Percentiles rank a stretch among this genome's conserved stretches.
Conservation (phyloP, 2,797 vertebrate genomes). For the Knipowitschia caucasica region DNA sequence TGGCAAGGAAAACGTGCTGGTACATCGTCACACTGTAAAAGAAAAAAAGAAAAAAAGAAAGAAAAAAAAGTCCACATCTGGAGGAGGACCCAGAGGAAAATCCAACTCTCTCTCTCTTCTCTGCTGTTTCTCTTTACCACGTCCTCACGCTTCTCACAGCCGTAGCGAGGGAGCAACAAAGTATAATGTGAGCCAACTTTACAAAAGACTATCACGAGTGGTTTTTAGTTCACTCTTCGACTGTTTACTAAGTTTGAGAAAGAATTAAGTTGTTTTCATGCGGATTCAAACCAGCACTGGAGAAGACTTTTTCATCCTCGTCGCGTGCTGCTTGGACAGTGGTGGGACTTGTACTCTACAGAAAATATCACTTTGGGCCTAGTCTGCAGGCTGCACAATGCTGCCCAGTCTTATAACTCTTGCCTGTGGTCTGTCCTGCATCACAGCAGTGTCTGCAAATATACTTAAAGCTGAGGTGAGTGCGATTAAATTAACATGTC, state of each 20-base stretch:
- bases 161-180: slow-evolving; percentile 27
- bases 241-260: background rate
- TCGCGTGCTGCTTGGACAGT: slow-evolving; percentile 12
- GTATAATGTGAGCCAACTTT: slow-evolving; percentile 30
- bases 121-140: slow-evolving; percentile 43
- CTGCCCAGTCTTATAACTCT: slow-evolving; percentile 64
- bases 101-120: slow-evolving; percentile 19
- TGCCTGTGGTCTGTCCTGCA: slow-evolving; percentile 62
- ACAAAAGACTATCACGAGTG: slow-evolving; percentile 16
- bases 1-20: too few species aligned
- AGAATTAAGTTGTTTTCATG: slow-evolving; percentile 21
- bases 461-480: slow-evolving; percentile 71
- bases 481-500: background rate
- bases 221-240: background rate
- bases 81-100: slow-evolving; percentile 59
- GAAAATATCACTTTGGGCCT: slow-evolving; percentile 13
- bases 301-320: background rate
- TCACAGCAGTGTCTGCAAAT: slow-evolving; percentile 56
- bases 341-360: slow-evolving; percentile 1
- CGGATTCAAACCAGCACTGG: slow-evolving; percentile 17
- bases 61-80: slow-evolving; percentile 53
- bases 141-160: slow-evolving; percentile 51
- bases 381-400: slow-evolving; percentile 57
- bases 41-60: too few species aligned
- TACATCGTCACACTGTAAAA: background rate